Evolutionary conservation across 2,888 invertebrate genomes (phyloP), one percentile per base, ranked within the genome.

Genomic region (Octonoba sinensis): DNA sequence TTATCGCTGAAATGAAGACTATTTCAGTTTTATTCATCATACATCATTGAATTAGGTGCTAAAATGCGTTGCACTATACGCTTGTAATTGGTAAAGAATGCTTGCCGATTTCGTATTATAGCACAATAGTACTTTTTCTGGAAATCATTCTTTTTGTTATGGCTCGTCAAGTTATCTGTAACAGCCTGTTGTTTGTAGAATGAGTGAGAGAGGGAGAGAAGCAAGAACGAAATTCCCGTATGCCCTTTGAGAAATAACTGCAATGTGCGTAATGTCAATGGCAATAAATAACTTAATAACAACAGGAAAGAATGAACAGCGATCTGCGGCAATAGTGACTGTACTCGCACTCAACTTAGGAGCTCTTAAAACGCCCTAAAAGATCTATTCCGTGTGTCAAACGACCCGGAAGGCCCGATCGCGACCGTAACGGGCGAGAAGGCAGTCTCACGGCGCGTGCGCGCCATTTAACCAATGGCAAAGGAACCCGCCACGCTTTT

Each of bases 331-430:
- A 57, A 70, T 82, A 82, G 81, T 82, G 75, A 82, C 81, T 82
- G 44, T 36, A 64, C 69, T 70, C 22, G 59, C 72, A 81, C 79
- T 81, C 79, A 62, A 67, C 73, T 75, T 74, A 70, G 81, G 64
- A 82, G 62, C 81, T 82, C 70, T 82, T 82, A 82, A 82, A 82
- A 82, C 70, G 75, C 81, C 74, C 74, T 82, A 82, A 82, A 82
- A 82, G 74, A 75, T 70, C 81, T 75, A 82, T 82, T 82, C 65
- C 74, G 70, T 64, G 67, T 75, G 70, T 65, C 81, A 82, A 82
- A 82, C 81, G 74, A 75, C 57, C 74, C 74, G 81, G 67, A 81
- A 81, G 79, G 79, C 67, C 36, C 67, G 79, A 81, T 81, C 79
- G 79, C 79, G 57, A 81, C 79, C 79, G 79, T 81, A 81, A 81